Evolutionary conservation across 2,113 vertebrate genomes (phyloP), one percentile per base, ranked within the genome.

Genomic region (Echinops telfairi): DNA sequence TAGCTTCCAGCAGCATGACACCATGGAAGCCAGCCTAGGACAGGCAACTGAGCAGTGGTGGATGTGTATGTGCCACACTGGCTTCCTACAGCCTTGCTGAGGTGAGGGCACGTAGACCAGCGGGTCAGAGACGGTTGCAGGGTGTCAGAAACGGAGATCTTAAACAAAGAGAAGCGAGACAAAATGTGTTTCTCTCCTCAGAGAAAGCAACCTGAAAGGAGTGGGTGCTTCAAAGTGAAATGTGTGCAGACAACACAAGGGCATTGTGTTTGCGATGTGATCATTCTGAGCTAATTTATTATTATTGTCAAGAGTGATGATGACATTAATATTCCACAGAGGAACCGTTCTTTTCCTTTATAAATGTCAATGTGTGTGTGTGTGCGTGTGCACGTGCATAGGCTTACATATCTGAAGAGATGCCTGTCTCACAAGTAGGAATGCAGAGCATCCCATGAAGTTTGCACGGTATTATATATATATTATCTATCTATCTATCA

Each of bases 141-240:
- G 14, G 23, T 68, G 23, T n/a, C 40, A 66, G 80, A 90, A 88
- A 94, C 86, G 58, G 83, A 38, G 36, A 47, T 82, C 85, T 90
- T 77, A 81, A 88, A 88, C 23, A 40, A 57, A 89, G 47, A 64
- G 70, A 53, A 90, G 25, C 73, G 71, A 88, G 27, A 80, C 25
- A 16, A 53, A 58, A 68, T 60, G 57, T 70, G 62, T 40, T 85
- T 90, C 31, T 88, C 22, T 23, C 47, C 73, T 91, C 53, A 78
- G 85, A 84, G 23, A 33, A 60, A 53, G 80, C 22, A 78, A 60
- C 33, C n/a, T 19, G 57, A 66, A 81, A 70, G 58, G 40, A 62
- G 4, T 5, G 29, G 40, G 38, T 57, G 70, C n/a, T 38, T 73
- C 33, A 77, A 33, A 38, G 29, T 58, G 43, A 58, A 6, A 8